These are phyloP conservation scores for Brassicogethes aeneus DNA, from an alignment of 2,888 invertebrate genomes.

Conservation along the genomic window DNA sequence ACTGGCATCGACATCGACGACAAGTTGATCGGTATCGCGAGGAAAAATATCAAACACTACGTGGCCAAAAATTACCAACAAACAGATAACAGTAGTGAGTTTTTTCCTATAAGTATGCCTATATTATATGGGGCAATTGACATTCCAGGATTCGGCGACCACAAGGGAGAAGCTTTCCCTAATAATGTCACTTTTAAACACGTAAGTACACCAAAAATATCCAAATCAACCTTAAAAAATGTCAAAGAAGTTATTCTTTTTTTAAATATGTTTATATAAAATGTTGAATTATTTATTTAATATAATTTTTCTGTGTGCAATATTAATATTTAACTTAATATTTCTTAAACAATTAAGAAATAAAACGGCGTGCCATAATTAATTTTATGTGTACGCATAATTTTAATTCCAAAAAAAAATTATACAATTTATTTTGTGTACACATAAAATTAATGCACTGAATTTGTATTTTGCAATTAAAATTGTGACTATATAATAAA, in stretches of 20 bases:
- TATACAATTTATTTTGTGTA: no score
- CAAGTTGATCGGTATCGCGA: slow-evolving; percentile 67
- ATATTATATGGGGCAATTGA: slow-evolving; percentile 76
- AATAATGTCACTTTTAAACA: slow-evolving; percentile 84
- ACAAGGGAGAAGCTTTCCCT: slow-evolving; percentile 54
- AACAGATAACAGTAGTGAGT: slow-evolving; percentile 37
- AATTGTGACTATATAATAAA: no score
- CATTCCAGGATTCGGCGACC: slow-evolving; percentile 45
- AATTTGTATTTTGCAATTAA: no score
- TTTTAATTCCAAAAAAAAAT: no score
- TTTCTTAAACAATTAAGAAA: no score
- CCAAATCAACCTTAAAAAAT: not conserved
- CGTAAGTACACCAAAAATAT: slow-evolving; percentile 54
- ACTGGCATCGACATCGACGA: slow-evolving; percentile 93
- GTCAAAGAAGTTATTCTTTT: no score
- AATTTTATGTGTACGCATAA: no score
- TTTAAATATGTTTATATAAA: no score
- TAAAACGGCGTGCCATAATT: no score
- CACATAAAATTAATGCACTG: no score
- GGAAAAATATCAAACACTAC: slow-evolving; percentile 65
- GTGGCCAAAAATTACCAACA: slow-evolving; percentile 31
- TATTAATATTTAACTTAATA: no score
- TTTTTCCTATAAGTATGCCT: slow-evolving; percentile 84
- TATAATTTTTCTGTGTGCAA: no score
- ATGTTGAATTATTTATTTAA: not conserved